These are phyloP conservation scores for Boloria selene DNA, from an alignment of 2,888 invertebrate genomes.

Conservation along the genomic window DNA sequence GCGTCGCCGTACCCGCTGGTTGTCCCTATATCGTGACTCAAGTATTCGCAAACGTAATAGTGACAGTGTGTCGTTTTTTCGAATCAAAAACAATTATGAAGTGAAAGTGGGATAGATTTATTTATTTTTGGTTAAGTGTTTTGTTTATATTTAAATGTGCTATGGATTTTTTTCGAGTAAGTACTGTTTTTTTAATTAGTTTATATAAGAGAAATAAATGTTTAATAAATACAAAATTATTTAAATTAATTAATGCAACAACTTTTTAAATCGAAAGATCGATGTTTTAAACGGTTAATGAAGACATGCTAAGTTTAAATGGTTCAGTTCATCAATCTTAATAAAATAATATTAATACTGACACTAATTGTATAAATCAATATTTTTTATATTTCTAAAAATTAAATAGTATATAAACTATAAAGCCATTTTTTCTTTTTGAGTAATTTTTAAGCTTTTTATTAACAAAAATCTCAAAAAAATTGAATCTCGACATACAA, in stretches of 20 bases:
- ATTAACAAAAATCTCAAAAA: no score
- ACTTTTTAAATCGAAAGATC: not conserved
- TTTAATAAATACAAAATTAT: no score
- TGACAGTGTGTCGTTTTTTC: constrained; percentile 6
- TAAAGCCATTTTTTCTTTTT: no score
- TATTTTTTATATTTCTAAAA: no score
- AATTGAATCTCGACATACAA: no score
- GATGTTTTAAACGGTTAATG: not conserved
- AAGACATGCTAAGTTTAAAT: no score
- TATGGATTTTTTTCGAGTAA: constrained; percentile 19
- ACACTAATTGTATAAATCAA: no score
- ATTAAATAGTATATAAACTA: no score
- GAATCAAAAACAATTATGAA: not conserved
- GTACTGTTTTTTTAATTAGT: not conserved
- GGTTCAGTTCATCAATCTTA: no score
- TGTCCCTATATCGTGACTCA: not conserved
- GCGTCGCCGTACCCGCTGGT: constrained; percentile 26
- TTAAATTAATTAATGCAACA: not conserved
- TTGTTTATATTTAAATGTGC: constrained; percentile 1
- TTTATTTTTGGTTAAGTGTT: not conserved
- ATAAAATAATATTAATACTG: no score
- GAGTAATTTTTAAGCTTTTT: no score
- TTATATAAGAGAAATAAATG: no score
- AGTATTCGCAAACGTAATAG: constrained; percentile 22
- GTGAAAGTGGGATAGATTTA: constrained; percentile 1